Conservation (phyloP, 1,140 invertebrate species). For the Zaprionus camerounensis region DNA sequence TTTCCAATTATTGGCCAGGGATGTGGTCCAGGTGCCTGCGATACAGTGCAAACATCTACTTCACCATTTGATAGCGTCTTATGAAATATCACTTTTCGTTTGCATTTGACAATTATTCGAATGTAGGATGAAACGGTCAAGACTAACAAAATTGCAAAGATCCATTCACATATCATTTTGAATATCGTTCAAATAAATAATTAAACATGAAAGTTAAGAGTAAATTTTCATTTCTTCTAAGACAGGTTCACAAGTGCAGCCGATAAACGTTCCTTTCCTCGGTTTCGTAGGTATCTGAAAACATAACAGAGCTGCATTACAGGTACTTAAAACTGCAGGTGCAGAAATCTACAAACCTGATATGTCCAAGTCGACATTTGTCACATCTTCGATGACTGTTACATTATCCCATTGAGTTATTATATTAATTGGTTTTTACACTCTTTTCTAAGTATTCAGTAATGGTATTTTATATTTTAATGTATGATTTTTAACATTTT, state of each 20-base stretch:
- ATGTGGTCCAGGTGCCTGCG: constrained; percentile 86
- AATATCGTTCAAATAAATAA: not conserved
- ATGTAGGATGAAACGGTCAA: constrained; percentile 15
- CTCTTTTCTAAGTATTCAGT: not conserved
- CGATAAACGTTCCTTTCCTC: not conserved
- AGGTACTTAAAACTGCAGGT: constrained; percentile 12
- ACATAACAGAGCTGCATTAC: constrained; percentile 15
- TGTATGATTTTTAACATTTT: not conserved
- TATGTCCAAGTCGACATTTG: not conserved
- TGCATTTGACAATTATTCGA: constrained; percentile 28
- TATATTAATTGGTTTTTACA: not conserved
- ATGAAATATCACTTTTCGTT: constrained; percentile 26
- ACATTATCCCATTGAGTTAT: not conserved
- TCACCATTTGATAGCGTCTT: not conserved
- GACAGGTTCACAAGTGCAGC: not conserved
- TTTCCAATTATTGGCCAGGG: constrained; percentile 90
- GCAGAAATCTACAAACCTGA: not conserved
- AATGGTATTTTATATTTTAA: not conserved
- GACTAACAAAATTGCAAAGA: not conserved
- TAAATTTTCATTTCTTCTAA: not conserved
- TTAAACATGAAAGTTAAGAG: not conserved
- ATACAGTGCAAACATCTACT: constrained; percentile 7
- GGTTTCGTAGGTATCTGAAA: constrained; percentile 12
- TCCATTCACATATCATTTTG: constrained; percentile 17
- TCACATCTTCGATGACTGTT: not conserved